Evolutionary conservation across 2,888 invertebrate genomes (phyloP), one percentile per base, ranked within the genome.

Genomic region (Megamerina dolium): DNA sequence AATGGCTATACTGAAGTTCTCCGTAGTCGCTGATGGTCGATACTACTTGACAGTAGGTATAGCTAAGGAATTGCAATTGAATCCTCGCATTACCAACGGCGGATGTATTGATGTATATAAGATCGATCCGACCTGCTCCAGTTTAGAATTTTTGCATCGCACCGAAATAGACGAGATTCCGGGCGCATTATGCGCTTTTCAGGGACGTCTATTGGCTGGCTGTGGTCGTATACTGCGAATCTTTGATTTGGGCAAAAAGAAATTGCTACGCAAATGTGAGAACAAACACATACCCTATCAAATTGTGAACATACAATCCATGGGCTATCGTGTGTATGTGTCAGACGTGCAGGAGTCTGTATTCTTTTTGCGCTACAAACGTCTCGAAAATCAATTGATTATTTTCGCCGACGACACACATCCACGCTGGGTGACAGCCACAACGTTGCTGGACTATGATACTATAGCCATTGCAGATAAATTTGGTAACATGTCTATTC

Each of bases 341-440:
- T 85, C 91, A 0, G 99, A 99, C 68, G 87, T 95, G 0, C 94
- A 95, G 71, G 99, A 99, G 70, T 94, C 94, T 17, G 86, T 99
- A 19, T 94, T 93, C 69, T 95, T 94, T 71, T 82, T 99, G 1
- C 82, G 94, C 29, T 97, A 97, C 70, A 91, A 92, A 65, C 81
- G 92, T 29, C 82, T 87, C 32, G 99, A 99, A 70, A 99, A 99
- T 72, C 96, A 97, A 63, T 75, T 99, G 47, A 93, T 97, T 19
- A 89, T 99, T 41, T 99, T 99, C 73, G 94, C 96, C 3, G 99
- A 99, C 67, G 99, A 99, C 66, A 95, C 95, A 0, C 89, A 92
- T 71, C 99, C 97, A 0, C 80, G 92, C 54, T 99, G 94, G 92
- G 85, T 96, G 26, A 95, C 96, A 1, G 86, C 89, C 37, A 87